A percentile compares a stretch with the other conserved stretches of the same genome.
Evolutionary conservation across 2,888 invertebrate species (phyloP).

Genomic region (Quadroppia sp.): DNA sequence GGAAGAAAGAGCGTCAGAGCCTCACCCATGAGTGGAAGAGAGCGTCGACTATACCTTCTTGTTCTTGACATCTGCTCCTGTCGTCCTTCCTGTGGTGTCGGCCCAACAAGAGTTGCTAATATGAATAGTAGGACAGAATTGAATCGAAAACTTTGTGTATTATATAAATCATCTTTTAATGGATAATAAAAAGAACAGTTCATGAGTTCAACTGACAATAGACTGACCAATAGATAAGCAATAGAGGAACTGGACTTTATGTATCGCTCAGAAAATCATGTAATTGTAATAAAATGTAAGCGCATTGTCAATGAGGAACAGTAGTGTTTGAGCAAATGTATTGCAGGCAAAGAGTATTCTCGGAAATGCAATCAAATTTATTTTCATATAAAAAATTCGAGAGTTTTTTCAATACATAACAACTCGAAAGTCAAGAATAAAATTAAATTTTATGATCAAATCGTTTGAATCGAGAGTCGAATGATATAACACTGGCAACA

Average conservation of each 20-base stretch:
- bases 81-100: slow-evolving; percentile 22
- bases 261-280: not conserved
- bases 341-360: not conserved
- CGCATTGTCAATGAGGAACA: no score
- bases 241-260: not conserved
- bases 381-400: not conserved
- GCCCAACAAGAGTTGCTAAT: slow-evolving; percentile 5
- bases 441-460: slow-evolving; percentile 23
- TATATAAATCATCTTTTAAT: slow-evolving; percentile 22
- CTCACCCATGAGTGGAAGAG: not conserved
- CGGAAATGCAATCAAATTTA: not conserved
- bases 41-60: not conserved
- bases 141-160: slow-evolving; percentile 5
- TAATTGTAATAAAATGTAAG: not conserved
- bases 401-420: slow-evolving; percentile 8
- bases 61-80: slow-evolving; percentile 31
- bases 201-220: slow-evolving; percentile 16
- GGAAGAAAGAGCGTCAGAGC: not conserved
- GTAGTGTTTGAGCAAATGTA: no score
- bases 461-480: not conserved
- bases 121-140: not conserved
- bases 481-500: not conserved
- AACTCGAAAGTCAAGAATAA: not conserved
- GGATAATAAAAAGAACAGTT: slow-evolving; percentile 10
- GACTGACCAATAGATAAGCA: not conserved